Evolutionary conservation across 1,140 invertebrate species (phyloP), one percentile per base, ranked within the genome.

Genomic region (Solenopsis fugax): DNA sequence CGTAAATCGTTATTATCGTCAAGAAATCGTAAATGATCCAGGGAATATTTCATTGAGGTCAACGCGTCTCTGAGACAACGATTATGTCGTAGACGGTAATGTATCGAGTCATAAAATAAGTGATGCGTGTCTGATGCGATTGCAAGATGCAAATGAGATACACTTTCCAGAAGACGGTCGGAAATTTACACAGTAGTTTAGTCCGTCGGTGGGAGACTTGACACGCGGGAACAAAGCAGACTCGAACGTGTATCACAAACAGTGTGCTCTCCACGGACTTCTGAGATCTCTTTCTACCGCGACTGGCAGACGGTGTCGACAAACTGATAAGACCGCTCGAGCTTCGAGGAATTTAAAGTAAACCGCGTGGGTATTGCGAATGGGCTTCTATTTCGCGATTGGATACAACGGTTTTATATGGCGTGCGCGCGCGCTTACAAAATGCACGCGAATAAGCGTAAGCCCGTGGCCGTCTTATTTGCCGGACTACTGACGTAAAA

Each of bases 251-350:
- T 76, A 72, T 86, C 81, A 84, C 56, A 21, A 65, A 45, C 41
- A 45, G 52, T 50, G 60, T 16, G 41, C 64, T 84, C 75, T 67
- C 62, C 48, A 16, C 16, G 41, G 62, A 78, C 62, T 69, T 71
- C 71, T 87, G 89, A 86, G 75, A 90, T 90, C 87, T 90, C 88
- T 77, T 86, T 85, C 64, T 64, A 88, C 41, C 54, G 77, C 82
- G 73, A 82, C 69, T 71, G 76, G 73, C 86, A 88, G 91, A 90
- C 88, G 89, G 89, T 91, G 90, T 91, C 92, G 89, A 85, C 89
- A 85, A 92, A 94, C 93, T 94, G 93, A 94, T 94, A 94, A 94
- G 90, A 87, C 54, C 10, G 41, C 67, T 69, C 77, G 45, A 72
- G 80, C 54, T 62, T 80, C 58, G 54, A 48, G 76, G 78, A 85